Percentiles rank a stretch among this genome's conserved stretches.
phyloP scores from a whole-genome alignment of 2,888 invertebrate genomes.

The Entomobrya multifasciata region DNA sequence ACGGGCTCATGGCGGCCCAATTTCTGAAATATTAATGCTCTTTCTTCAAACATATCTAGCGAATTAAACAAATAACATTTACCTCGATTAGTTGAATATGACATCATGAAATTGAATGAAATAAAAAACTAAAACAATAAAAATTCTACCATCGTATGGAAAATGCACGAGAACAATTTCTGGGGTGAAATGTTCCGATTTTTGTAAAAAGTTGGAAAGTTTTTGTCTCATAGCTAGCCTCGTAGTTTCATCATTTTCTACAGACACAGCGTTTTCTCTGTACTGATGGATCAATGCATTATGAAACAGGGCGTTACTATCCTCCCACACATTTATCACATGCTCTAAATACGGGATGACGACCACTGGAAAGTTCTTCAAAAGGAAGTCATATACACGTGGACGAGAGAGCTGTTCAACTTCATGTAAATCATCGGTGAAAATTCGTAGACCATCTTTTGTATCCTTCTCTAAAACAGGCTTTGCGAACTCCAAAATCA shows the following conservation, averaged over 20 bases:
- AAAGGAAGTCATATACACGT: conserved; percentile 92
- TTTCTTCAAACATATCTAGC: conserved; percentile 91
- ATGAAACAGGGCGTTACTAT: conserved; percentile 91
- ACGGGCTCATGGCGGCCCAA: conserved; percentile 96
- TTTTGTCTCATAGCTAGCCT: conserved; percentile 84
- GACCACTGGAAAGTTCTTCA: conserved; percentile 88
- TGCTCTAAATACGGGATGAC: conserved; percentile 98
- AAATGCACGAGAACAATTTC: conserved; percentile 93
- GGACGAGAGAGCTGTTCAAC: conserved; percentile 94
- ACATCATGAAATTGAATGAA: conserved; percentile 78
- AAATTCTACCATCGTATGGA: conserved; percentile 86
- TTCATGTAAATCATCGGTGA: conserved; percentile 91
- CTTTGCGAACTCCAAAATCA: conserved; percentile 96
- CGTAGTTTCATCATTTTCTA: conserved; percentile 81
- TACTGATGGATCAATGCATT: conserved; percentile 95
- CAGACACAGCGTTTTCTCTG: conserved; percentile 85
- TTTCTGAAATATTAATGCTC: conserved; percentile 95
- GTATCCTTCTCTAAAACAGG: conserved; percentile 94
- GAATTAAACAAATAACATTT: too few species aligned
- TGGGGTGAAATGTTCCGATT: conserved; percentile 90
- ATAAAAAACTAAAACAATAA: neutral
- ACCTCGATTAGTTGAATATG: too few species aligned
- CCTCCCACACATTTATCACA: conserved; percentile 94
- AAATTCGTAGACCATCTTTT: conserved; percentile 93
- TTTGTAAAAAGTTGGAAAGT: conserved; percentile 90